Conservation (phyloP, 2,888 invertebrate genomes). For the Lissonota sp. region DNA sequence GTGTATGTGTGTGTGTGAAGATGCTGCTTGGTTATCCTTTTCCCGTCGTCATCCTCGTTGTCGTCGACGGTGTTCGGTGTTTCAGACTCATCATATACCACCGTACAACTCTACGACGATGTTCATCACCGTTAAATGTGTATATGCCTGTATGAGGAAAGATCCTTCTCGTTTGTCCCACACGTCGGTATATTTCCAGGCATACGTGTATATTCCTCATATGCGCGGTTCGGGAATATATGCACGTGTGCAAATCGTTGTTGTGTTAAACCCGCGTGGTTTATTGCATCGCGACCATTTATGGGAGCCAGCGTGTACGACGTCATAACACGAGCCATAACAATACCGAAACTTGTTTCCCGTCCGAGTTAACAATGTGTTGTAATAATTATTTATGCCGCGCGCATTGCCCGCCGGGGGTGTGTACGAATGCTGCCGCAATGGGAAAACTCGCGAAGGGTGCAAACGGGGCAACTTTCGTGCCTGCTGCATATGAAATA, state of each 20-base stretch:
- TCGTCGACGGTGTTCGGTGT: constrained; percentile 12
- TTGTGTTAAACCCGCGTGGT: constrained; percentile 55
- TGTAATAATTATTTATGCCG: constrained; percentile 68
- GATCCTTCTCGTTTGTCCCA: constrained; percentile 3
- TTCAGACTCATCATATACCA: constrained; percentile 20
- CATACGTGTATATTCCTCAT: background rate
- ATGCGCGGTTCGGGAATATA: background rate
- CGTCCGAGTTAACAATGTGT: constrained; percentile 61
- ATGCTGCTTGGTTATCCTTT: constrained; percentile 12
- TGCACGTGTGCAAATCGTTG: background rate
- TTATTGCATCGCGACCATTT: constrained; percentile 69
- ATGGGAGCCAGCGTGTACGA: constrained; percentile 65
- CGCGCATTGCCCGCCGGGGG: constrained; percentile 28
- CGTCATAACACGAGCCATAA: constrained; percentile 69
- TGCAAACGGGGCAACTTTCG: background rate
- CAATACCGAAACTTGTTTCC: constrained; percentile 69
- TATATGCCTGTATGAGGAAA: background rate
- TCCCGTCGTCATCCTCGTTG: background rate
- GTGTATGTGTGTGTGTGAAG: constrained; percentile 2
- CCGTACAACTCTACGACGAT: constrained; percentile 21
- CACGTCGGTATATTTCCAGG: background rate
- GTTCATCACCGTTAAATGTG: constrained; percentile 16
- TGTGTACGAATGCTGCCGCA: constrained; percentile 32
- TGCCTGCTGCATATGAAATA: background rate
- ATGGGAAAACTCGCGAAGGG: constrained; percentile 21